Conservation (phyloP, 2,113 vertebrate species). For the Antidorcas marsupialis region DNA sequence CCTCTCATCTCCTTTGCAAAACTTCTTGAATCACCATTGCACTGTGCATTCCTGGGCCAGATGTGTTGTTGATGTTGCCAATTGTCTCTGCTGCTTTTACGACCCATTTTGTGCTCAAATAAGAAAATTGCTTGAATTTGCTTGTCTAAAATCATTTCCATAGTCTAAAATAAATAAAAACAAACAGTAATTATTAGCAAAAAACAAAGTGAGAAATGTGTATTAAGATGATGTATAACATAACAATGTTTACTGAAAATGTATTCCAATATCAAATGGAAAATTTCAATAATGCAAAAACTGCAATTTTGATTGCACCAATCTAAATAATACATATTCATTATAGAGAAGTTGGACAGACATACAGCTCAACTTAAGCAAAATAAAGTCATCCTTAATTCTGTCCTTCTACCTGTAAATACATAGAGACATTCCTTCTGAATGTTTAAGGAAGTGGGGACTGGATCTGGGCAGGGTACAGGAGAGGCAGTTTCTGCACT, state of each 20-base stretch:
- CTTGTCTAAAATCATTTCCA: background rate
- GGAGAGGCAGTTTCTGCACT: background rate
- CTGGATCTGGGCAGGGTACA: background rate
- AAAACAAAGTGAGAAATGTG: background rate
- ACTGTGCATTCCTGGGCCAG: background rate
- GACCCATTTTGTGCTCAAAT: background rate
- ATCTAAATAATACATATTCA: background rate
- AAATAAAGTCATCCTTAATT: background rate
- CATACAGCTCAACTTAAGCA: background rate
- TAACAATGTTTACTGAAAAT: background rate
- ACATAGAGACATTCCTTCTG: background rate
- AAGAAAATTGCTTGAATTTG: background rate
- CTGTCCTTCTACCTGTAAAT: background rate
- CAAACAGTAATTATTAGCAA: background rate
- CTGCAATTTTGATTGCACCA: background rate
- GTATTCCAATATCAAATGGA: background rate
- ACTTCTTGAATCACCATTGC: background rate
- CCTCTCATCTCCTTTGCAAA: background rate
- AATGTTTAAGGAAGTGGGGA: background rate
- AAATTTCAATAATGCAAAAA: background rate
- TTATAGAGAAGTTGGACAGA: background rate
- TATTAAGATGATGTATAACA: background rate
- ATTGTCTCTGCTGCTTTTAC: background rate
- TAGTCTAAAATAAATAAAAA: background rate
- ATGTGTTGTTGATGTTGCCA: background rate